phyloP scores from a whole-genome alignment of 2,797 vertebrate species.

The Eospalax fontanierii region DNA sequence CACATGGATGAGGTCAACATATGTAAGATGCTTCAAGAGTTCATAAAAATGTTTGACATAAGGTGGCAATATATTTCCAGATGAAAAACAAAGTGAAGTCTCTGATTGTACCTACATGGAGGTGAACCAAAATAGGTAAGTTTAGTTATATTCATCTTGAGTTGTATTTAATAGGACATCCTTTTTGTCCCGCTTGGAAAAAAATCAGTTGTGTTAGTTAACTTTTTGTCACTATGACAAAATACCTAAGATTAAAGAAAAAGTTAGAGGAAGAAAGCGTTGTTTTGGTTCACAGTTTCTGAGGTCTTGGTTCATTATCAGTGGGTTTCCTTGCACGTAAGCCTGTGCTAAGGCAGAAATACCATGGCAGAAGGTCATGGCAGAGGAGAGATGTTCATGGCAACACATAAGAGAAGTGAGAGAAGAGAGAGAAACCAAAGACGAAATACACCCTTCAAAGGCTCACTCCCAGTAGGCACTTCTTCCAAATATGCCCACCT shows the following conservation, averaged over 20 bases:
- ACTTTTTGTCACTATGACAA: neutral
- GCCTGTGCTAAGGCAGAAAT: neutral
- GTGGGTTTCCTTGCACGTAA: neutral
- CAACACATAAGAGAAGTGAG: neutral
- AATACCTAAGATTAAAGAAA: neutral
- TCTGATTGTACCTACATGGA: slow-evolving; percentile 90
- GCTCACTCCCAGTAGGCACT: no score
- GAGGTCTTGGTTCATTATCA: neutral
- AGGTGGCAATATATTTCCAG: slow-evolving; percentile 79
- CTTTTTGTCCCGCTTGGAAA: neutral
- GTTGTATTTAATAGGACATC: slow-evolving; percentile 44
- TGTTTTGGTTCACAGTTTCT: neutral
- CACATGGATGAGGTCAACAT: neutral
- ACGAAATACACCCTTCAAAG: neutral
- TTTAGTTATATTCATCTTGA: slow-evolving; percentile 38
- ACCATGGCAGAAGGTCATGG: neutral
- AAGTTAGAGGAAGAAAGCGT: neutral
- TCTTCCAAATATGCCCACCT: neutral
- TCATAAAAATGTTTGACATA: neutral
- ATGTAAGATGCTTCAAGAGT: neutral
- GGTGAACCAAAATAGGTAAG: slow-evolving; percentile 91
- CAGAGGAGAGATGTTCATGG: neutral
- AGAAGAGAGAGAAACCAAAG: neutral
- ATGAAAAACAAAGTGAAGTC: slow-evolving; percentile 88
- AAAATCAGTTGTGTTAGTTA: neutral